phyloP scores from a whole-genome alignment of 2,888 invertebrate genomes.

The Taenaris catops region DNA sequence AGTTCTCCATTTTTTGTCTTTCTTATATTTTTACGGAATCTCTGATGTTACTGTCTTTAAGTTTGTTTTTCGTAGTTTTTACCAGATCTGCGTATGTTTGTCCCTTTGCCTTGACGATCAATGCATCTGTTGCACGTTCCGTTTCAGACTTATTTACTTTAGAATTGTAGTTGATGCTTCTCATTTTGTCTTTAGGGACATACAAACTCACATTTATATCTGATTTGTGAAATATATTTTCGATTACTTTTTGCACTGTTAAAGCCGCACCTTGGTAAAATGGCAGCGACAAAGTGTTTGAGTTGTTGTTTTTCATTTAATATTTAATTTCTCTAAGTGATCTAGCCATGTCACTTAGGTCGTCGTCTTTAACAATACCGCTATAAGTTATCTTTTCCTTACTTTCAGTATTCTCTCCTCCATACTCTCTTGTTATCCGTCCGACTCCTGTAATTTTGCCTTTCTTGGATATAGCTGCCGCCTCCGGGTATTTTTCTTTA shows the following conservation, averaged over 20 bases:
- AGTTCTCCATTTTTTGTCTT: not conserved
- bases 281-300: not conserved
- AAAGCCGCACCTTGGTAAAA: not conserved
- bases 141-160: not conserved
- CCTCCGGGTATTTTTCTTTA: not conserved
- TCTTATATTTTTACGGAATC: not conserved
- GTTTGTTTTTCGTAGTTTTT: not conserved
- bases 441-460: not conserved
- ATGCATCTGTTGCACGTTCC: not conserved
- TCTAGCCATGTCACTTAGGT: not conserved
- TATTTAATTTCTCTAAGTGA: not conserved
- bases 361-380: not conserved
- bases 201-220: not conserved
- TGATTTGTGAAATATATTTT: not conserved
- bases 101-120: not conserved
- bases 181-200: not conserved
- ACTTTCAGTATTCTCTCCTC: not conserved
- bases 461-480: not conserved
- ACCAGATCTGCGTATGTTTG: not conserved
- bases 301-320: not conserved
- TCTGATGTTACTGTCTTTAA: not conserved
- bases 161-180: not conserved
- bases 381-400: not conserved
- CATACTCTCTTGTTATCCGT: not conserved
- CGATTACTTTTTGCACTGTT: not conserved